Conservation (phyloP, 2,888 invertebrate genomes). For the Tolmerus cingulatus region DNA sequence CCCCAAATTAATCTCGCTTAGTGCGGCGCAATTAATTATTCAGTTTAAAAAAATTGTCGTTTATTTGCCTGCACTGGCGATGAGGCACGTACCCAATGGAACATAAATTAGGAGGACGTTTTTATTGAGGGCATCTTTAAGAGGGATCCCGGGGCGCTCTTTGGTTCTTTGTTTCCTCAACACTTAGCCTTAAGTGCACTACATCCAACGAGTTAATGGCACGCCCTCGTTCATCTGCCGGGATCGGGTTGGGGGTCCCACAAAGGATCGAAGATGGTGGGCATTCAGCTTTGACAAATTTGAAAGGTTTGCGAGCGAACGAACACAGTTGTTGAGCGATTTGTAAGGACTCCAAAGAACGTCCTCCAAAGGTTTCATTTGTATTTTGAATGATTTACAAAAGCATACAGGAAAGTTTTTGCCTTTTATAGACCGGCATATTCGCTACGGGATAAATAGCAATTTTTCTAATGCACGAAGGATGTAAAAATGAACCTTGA, state of each 20-base stretch:
- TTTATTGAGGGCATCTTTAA: neutral
- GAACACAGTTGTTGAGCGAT: neutral
- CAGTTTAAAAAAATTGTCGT: neutral
- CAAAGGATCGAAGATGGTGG: neutral
- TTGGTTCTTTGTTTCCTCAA: neutral
- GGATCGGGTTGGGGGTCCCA: neutral
- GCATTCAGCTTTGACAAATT: neutral
- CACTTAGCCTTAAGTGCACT: neutral
- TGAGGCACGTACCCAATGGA: neutral
- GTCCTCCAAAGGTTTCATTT: neutral
- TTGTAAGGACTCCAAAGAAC: neutral
- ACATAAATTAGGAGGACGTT: neutral
- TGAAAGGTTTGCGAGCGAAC: neutral
- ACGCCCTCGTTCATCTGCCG: neutral
- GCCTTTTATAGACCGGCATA: neutral
- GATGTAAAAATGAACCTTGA: neutral
- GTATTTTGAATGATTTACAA: neutral
- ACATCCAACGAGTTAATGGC: neutral
- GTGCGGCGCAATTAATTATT: constrained; percentile 12
- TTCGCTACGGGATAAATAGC: neutral
- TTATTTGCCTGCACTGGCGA: neutral
- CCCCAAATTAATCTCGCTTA: constrained; percentile 14
- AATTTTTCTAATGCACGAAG: neutral
- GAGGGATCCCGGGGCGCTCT: neutral
- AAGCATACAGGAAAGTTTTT: neutral